phyloP scores from a whole-genome alignment of 2,797 vertebrate genomes.

The Hylomyscus alleni region DNA sequence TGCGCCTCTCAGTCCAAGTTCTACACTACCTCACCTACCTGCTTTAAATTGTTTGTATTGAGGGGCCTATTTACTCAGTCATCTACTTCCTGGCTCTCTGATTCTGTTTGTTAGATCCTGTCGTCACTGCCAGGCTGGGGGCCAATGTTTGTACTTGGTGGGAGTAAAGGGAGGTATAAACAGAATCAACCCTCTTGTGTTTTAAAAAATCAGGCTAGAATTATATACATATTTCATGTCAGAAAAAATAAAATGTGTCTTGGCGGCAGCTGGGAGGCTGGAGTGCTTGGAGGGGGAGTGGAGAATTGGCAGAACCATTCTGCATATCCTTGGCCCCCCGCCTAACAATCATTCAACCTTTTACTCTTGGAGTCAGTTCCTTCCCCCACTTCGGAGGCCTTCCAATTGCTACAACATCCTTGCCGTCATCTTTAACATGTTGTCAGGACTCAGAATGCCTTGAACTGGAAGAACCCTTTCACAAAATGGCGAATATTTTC shows the following conservation, averaged over 20 bases:
- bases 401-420: conserved; percentile 77
- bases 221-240: conserved; percentile 84
- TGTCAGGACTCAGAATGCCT: conserved; percentile 40
- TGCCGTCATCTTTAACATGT: conserved; percentile 35
- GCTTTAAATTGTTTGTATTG: conserved; percentile 40
- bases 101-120: conserved; percentile 77
- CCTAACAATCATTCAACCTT: conserved; percentile 80
- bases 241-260: conserved; percentile 86
- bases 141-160: conserved; percentile 80
- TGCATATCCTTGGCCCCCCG: conserved; percentile 75
- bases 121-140: conserved; percentile 79
- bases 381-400: conserved; percentile 66
- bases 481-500: conserved; percentile 15
- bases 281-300: conserved; percentile 75
- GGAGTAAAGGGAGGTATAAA: conserved; percentile 79
- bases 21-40: conserved; percentile 17
- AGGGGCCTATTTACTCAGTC: conserved; percentile 72
- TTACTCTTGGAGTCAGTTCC: conserved; percentile 78
- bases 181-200: conserved; percentile 76
- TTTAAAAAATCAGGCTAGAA: conserved; percentile 82
- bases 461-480: background rate
- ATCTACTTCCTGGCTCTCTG: conserved; percentile 69
- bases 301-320: conserved; percentile 78
- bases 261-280: conserved; percentile 78
- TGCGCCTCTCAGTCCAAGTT: background rate